phyloP scores from a whole-genome alignment of 2,113 vertebrate species.

The Halichoerus grypus region DNA sequence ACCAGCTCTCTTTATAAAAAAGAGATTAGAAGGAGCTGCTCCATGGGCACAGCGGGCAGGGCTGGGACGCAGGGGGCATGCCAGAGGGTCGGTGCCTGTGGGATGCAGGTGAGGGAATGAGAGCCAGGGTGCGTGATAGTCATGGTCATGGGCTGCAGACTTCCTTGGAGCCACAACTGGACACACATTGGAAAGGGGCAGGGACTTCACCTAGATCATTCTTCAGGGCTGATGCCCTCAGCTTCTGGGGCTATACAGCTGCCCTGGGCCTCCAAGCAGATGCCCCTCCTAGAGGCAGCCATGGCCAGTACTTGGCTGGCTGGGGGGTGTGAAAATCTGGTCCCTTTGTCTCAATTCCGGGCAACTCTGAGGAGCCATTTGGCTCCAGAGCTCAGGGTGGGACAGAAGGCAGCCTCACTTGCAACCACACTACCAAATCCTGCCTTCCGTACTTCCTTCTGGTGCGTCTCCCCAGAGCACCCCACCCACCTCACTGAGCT shows the following conservation, averaged over 20 bases:
- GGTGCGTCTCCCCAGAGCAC: accelerated
- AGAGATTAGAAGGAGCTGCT: conserved; percentile 81
- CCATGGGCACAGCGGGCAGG: conserved; percentile 58
- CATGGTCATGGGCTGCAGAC: neutral
- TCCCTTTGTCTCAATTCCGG: neutral
- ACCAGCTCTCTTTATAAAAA: conserved; percentile 83
- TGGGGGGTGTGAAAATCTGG: neutral
- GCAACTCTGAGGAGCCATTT: neutral
- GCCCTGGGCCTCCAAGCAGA: neutral
- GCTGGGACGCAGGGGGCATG: neutral
- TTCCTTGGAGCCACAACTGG: neutral
- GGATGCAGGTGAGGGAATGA: accelerated
- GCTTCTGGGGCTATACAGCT: too few relatives aligned
- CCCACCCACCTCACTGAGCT: accelerated
- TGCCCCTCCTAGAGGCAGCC: neutral
- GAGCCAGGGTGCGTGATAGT: neutral
- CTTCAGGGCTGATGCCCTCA: neutral
- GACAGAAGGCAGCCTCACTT: neutral
- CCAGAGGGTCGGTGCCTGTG: accelerated
- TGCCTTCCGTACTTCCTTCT: too few relatives aligned
- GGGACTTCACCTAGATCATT: neutral
- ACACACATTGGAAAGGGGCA: neutral
- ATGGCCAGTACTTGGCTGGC: neutral
- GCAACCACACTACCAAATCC: neutral
- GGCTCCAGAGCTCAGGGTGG: neutral